Percentiles rank a stretch among this genome's conserved stretches.
These are phyloP conservation scores for Drosophila chauvacae DNA, from an alignment of 1,140 invertebrate genomes.

Conservation along the genomic window DNA sequence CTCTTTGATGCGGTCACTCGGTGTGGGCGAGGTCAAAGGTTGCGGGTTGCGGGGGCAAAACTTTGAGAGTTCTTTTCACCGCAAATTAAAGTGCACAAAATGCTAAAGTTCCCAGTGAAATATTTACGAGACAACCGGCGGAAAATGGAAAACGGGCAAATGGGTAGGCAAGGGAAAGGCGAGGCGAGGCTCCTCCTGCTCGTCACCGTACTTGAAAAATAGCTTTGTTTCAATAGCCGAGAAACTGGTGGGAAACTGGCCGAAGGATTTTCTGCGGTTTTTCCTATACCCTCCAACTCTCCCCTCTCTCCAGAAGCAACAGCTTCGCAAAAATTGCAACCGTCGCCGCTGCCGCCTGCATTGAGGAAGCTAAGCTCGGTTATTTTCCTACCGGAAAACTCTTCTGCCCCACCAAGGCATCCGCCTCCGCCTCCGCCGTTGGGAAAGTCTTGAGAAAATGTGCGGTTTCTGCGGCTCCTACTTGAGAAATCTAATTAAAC, in stretches of 20 bases:
- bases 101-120: conserved; percentile 66
- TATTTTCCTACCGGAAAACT: conserved; percentile 26
- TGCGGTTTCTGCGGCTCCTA: conserved; percentile 74
- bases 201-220: conserved; percentile 60
- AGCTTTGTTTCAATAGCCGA: conserved; percentile 70
- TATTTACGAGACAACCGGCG: conserved; percentile 49
- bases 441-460: conserved; percentile 71
- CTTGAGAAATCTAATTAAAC: conserved; percentile 83
- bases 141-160: conserved; percentile 1
- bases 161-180: background rate
- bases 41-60: conserved; percentile 28
- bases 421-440: background rate
- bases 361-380: conserved; percentile 31
- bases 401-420: background rate
- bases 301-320: background rate
- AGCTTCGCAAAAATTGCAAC: conserved; percentile 59
- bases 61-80: conserved; percentile 61
- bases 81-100: conserved; percentile 81
- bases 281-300: background rate
- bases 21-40: conserved; percentile 21
- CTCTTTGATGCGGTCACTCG: conserved; percentile 74
- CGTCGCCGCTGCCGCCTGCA: conserved; percentile 60
- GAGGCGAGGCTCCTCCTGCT: background rate
- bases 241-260: conserved; percentile 25
- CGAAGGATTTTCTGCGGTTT: conserved; percentile 60